A percentile compares a stretch with the other conserved stretches of the same genome.
Conservation (phyloP, 2,113 vertebrate species). For the Chrysochloris asiatica region DNA sequence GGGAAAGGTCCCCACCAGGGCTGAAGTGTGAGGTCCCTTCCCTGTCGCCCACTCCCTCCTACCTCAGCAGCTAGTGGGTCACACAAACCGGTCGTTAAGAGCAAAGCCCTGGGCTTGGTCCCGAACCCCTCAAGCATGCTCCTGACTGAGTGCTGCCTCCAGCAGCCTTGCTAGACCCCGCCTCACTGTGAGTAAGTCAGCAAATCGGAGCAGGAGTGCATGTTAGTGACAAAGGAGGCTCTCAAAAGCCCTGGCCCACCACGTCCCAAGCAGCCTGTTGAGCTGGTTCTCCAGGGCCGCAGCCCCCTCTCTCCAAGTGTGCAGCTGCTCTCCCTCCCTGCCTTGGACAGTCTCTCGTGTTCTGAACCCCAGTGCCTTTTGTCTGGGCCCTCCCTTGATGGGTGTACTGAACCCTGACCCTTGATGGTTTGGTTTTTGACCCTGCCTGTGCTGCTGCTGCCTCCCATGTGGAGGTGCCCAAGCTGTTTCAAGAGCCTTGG, state of each 20-base stretch:
- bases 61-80: not conserved
- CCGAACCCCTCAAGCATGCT: not conserved
- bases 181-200: not conserved
- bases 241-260: not conserved
- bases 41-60: not conserved
- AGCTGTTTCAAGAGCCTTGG: not conserved
- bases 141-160: not conserved
- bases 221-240: not conserved
- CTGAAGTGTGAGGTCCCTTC: not conserved
- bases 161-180: not conserved
- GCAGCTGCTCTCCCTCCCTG: conserved; percentile 33
- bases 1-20: not conserved
- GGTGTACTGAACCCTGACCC: not conserved
- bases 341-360: not conserved
- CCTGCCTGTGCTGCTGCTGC: not conserved
- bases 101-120: not conserved
- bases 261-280: conserved; percentile 40
- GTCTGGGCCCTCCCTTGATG: conserved; percentile 3
- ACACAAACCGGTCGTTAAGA: not conserved
- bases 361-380: conserved; percentile 57
- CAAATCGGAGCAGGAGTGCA: not conserved
- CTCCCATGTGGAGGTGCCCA: not conserved
- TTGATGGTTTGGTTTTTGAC: not conserved
- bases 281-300: conserved; percentile 76
- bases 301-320: not conserved